A percentile compares a stretch with the other conserved stretches of the same genome.
Evolutionary conservation across 1,140 invertebrate genomes (phyloP).

Genomic region (Ooceraea biroi): DNA sequence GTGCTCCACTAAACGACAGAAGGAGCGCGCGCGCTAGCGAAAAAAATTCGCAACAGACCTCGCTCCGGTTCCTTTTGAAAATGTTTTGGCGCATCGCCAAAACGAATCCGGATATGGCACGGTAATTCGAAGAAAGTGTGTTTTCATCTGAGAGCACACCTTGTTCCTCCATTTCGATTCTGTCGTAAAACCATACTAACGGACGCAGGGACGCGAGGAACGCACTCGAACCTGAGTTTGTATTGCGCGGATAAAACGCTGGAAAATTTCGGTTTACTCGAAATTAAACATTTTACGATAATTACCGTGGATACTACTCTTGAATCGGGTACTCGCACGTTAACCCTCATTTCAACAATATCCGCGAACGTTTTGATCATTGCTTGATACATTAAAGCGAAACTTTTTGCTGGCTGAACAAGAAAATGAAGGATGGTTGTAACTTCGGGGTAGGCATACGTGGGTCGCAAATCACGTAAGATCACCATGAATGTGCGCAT

Average conservation of each 20-base stretch:
- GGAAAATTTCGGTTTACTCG: too few species aligned
- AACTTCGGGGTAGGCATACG: not conserved
- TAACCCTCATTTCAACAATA: not conserved
- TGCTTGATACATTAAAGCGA: too few species aligned
- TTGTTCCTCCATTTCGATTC: constrained; percentile 35
- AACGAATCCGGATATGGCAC: constrained; percentile 60
- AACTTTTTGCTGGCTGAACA: not conserved
- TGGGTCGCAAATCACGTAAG: not conserved
- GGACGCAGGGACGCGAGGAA: constrained; percentile 1
- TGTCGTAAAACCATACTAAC: constrained; percentile 15
- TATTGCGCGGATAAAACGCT: too few species aligned
- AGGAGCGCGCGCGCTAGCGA: constrained; percentile 1
- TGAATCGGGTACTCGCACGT: not conserved
- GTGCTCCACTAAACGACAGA: constrained; percentile 17
- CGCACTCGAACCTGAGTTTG: too few species aligned
- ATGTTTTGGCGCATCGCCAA: constrained; percentile 63
- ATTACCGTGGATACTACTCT: not conserved
- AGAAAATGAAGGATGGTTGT: not conserved
- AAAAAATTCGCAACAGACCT: constrained; percentile 65
- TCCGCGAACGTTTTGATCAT: not conserved
- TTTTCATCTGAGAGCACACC: constrained; percentile 31
- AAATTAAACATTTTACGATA: not conserved
- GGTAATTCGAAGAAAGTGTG: constrained; percentile 68
- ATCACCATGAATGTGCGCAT: not conserved
- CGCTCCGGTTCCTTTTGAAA: constrained; percentile 43